These are phyloP conservation scores for Alfaro cultratus DNA, from an alignment of 2,797 vertebrate genomes.

Conservation along the genomic window DNA sequence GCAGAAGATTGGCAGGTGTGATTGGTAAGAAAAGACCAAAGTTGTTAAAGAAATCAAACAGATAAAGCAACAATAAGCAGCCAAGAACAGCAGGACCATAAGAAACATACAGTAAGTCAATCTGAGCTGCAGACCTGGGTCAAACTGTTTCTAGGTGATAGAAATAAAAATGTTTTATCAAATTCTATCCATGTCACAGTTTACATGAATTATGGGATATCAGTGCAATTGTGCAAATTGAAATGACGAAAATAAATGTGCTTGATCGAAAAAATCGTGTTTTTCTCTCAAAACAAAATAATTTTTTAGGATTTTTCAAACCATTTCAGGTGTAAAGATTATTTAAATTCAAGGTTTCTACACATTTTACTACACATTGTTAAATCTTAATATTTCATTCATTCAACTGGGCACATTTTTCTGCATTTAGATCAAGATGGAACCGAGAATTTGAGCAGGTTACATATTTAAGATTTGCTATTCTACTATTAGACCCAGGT, in stretches of 20 bases:
- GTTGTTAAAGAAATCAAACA: conserved; percentile 66
- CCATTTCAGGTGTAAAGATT: neutral
- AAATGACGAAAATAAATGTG: neutral
- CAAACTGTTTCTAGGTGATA: conserved; percentile 9
- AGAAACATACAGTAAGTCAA: conserved; percentile 38
- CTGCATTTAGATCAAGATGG: neutral
- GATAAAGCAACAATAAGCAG: conserved; percentile 71
- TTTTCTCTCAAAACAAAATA: neutral
- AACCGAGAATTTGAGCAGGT: neutral
- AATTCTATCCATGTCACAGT: neutral
- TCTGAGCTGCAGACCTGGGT: conserved; percentile 58
- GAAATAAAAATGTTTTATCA: neutral
- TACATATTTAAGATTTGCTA: neutral
- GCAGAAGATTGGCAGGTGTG: conserved; percentile 60
- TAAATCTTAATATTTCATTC: neutral
- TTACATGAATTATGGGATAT: neutral
- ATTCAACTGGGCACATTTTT: neutral
- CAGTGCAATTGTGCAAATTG: neutral
- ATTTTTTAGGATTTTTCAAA: neutral
- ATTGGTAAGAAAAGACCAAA: conserved; percentile 75
- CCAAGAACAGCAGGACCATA: conserved; percentile 47
- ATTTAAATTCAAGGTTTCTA: neutral
- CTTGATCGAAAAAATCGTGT: neutral
- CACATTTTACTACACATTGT: neutral
- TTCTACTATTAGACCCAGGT: conserved; percentile 50